These are phyloP conservation scores for Centropus unirufus DNA, from an alignment of 2,113 vertebrate species.

Conservation along the genomic window DNA sequence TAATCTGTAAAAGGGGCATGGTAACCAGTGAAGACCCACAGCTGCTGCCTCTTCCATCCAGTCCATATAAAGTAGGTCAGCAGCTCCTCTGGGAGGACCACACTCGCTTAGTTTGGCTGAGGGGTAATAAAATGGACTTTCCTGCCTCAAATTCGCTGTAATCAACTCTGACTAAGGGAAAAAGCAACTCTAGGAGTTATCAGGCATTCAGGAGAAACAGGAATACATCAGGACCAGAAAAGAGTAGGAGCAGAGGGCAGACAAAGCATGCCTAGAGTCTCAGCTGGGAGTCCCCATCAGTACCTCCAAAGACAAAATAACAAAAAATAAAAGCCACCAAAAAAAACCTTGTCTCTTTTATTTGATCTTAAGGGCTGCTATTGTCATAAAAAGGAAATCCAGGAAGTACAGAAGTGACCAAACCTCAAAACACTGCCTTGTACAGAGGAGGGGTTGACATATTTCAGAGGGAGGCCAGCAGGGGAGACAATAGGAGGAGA, in stretches of 20 bases:
- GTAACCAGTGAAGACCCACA: background rate
- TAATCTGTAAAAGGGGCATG: background rate
- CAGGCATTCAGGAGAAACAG: background rate
- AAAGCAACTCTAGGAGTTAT: background rate
- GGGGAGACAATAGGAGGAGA: background rate
- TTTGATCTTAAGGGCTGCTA: background rate
- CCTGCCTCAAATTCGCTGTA: background rate
- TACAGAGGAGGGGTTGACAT: accelerated
- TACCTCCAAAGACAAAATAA: background rate
- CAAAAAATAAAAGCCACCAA: background rate
- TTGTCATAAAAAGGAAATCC: background rate
- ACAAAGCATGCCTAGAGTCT: background rate
- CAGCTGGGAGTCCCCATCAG: background rate
- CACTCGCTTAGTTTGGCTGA: background rate
- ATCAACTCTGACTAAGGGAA: background rate
- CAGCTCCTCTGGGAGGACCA: background rate
- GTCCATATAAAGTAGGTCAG: background rate
- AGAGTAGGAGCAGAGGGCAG: background rate
- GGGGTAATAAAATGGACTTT: background rate
- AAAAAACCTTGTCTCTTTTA: background rate
- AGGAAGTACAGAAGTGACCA: background rate
- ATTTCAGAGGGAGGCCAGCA: background rate
- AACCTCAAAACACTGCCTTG: background rate
- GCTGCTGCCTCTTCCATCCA: background rate
- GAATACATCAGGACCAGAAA: background rate